Evolutionary conservation across 2,113 vertebrate species (phyloP), one percentile per base, ranked within the genome.

Genomic region (Henicopernis longicauda): DNA sequence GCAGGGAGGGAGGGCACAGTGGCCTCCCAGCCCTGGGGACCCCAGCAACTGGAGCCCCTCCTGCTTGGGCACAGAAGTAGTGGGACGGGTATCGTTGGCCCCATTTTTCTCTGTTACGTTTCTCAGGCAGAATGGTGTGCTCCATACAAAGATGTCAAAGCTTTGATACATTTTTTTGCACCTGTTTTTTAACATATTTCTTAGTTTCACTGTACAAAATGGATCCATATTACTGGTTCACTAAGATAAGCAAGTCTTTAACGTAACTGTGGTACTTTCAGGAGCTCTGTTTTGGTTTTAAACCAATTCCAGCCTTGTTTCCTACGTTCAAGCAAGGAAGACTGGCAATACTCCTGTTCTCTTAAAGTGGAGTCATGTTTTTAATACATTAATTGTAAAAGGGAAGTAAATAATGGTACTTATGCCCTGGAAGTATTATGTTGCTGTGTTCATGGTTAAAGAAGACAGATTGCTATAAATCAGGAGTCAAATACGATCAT

Each of bases 21-120:
- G 4, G 38, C 25, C 15, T 14, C 16, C 2, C 2, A 21, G 32
- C 10, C 12, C 4, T 3, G 18, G 14, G 15, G 47, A 10, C 47
- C 32, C 36, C 11, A 3, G 0, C 3, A 0, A 4, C 26, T 32
- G 77, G 32, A 40, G 22, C 4, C 17, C 5, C 3, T 45, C 6
- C 5, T 5, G 40, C 12, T 5, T 11, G 25, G 13, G 13, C 21
- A 6, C n/a, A 21, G 6, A 3, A 32, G 13, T 20, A 6, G 52
- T 9, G n/a, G 26, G 16, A 3, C 1, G 4, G 25, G 1, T 21
- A 0, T 7, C 44, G 29, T n/a, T n/a, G 32, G 10, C 58, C 5
- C 10, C 8, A 0, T 42, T 70, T 21, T 66, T 47, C 45, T 19
- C 23, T 10, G 0, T 38, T 40, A 0, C 1, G 2, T 49, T 93